Evolutionary conservation across 2,797 vertebrate species (phyloP), one percentile per base, ranked within the genome.

Genomic region (Sebastes hubbsi): DNA sequence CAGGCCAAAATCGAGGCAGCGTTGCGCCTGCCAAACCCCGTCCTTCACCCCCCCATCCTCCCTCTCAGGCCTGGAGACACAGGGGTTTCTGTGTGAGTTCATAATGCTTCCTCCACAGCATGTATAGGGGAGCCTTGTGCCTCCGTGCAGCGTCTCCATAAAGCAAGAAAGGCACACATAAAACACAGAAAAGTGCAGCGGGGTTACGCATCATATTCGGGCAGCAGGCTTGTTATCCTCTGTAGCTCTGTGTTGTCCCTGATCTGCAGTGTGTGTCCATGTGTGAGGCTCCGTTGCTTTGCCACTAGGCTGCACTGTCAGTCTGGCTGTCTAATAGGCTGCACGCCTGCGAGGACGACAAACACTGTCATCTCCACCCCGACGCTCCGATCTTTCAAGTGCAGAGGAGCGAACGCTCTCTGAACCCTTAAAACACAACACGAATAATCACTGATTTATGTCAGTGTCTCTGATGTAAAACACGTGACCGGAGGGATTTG

Each of bases 231-330:
- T 3, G 34, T 81, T 82, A 75, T 72, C 74, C 87, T 81, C 68
- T 72, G 83, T 73, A 25, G 78, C 70, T 72, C 70, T 72, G 84
- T 77, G 75, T 70, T 75, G 77, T 86, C 72, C 67, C 69, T 62
- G 25, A 38, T 88, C 76, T 81, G 78, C 80, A 78, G 71, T 75
- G 27, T 73, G 80, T 89, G 90, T 82, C 75, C 67, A 68, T 86
- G 84, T 90, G 90, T 87, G 84, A 77, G 90, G 80, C 85, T 85
- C 72, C 34, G 20, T 86, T 75, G 65, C 85, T 88, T 90, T 92
- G 74, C 93, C 93, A 90, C 93, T 92, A 93, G 93, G 91, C 92
- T 93, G 92, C 93, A 92, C 91, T 93, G 91, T 93, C 93, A 92
- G 90, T 89, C 93, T 93, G 87, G 84, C 87, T 80, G 90, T 91